These are phyloP conservation scores for Bembecia ichneumoniformis DNA, from an alignment of 2,888 invertebrate species.

Conservation along the genomic window DNA sequence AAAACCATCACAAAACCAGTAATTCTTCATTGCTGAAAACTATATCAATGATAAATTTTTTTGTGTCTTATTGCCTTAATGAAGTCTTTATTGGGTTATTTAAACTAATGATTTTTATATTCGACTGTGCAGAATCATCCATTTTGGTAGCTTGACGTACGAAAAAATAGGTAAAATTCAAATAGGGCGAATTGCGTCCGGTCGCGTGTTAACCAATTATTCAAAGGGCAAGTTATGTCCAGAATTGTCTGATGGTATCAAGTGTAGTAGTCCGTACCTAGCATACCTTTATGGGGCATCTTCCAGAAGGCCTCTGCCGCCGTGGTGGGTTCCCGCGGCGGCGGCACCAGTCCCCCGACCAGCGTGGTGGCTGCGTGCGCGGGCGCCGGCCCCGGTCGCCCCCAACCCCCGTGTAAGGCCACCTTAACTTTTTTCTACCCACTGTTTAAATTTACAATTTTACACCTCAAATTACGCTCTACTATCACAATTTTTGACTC, in stretches of 20 bases:
- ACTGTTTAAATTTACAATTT: slow-evolving; percentile 12
- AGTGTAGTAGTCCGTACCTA: not conserved
- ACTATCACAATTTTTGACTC: slow-evolving; percentile 2
- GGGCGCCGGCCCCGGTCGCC: slow-evolving; percentile 74
- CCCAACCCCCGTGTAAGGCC: slow-evolving; percentile 74
- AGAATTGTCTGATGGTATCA: not conserved
- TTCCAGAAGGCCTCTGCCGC: slow-evolving; percentile 86
- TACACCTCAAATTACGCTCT: slow-evolving; percentile 9
- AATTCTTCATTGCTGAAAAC: too few species aligned
- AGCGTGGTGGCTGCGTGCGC: slow-evolving; percentile 73
- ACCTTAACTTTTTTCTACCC: slow-evolving; percentile 42
- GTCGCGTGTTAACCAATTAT: too few species aligned
- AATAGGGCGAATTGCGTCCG: too few species aligned
- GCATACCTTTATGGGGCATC: slow-evolving; percentile 88
- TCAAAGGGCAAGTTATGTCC: too few species aligned
- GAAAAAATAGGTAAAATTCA: too few species aligned
- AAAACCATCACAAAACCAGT: too few species aligned
- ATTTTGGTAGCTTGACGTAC: too few species aligned
- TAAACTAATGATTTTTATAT: too few species aligned
- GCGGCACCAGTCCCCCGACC: slow-evolving; percentile 77
- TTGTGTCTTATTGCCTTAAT: too few species aligned
- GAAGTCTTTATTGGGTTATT: too few species aligned
- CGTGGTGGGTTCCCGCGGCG: slow-evolving; percentile 80
- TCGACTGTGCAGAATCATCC: too few species aligned
- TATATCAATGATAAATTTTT: too few species aligned